Conservation (phyloP, 2,888 invertebrate species). For the Pogonocherus hispidulus region DNA sequence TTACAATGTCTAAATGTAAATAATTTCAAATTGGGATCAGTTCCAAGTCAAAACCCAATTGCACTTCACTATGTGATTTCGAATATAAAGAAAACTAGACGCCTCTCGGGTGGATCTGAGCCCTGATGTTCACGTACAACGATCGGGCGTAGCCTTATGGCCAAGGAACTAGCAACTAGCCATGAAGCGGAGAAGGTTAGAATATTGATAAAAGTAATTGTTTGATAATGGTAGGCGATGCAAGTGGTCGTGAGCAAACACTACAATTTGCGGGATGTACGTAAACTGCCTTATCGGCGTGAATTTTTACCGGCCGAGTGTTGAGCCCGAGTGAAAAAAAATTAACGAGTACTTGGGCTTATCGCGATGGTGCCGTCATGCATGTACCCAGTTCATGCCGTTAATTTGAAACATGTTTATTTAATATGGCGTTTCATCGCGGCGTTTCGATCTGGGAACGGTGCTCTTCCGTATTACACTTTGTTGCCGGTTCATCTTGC, state of each 20-base stretch:
- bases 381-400: conserved; percentile 45
- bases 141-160: conserved; percentile 51
- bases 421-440: conserved; percentile 44
- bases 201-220: conserved; percentile 69
- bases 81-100: neutral
- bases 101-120: neutral
- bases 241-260: conserved; percentile 65
- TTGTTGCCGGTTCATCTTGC: neutral
- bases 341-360: conserved; percentile 32
- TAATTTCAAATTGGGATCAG: too few relatives aligned
- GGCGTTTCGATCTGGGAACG: conserved; percentile 40
- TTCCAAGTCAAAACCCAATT: too few relatives aligned
- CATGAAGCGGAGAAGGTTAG: conserved; percentile 60
- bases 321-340: conserved; percentile 22
- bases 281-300: conserved; percentile 44
- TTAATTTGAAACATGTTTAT: conserved; percentile 45
- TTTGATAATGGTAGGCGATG: conserved; percentile 66
- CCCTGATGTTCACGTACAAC: neutral
- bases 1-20: too few relatives aligned
- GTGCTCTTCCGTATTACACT: conserved; percentile 25
- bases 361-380: conserved; percentile 46
- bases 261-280: conserved; percentile 61
- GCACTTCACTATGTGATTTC: too few relatives aligned
- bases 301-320: conserved; percentile 13
- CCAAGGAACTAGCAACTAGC: conserved; percentile 49